A percentile compares a stretch with the other conserved stretches of the same genome.
phyloP scores from a whole-genome alignment of 1,140 invertebrate genomes.

The Maniola jurtina region DNA sequence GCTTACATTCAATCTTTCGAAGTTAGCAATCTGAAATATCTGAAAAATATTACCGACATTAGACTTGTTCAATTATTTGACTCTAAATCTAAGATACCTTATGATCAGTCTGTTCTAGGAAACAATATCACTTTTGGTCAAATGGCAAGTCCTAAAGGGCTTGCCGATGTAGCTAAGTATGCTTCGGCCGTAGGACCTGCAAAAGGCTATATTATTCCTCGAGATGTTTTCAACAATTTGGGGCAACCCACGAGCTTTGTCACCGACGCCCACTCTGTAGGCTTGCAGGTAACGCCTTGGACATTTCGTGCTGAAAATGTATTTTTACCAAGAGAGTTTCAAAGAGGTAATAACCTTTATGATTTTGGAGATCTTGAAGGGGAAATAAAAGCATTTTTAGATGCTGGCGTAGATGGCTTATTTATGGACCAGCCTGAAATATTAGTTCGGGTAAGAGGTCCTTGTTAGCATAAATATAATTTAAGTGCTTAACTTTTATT shows the following conservation, averaged over 20 bases:
- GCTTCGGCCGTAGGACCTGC: slow-evolving; percentile 64
- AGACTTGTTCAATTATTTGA: slow-evolving; percentile 56
- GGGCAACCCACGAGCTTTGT: slow-evolving; percentile 55
- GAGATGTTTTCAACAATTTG: slow-evolving; percentile 47
- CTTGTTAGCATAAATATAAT: slow-evolving; percentile 12
- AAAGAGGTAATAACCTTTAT: slow-evolving; percentile 31
- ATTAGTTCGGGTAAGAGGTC: slow-evolving; percentile 35
- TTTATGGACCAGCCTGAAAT: slow-evolving; percentile 65
- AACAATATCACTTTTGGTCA: slow-evolving; percentile 51
- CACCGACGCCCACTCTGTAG: slow-evolving; percentile 53
- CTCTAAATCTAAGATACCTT: slow-evolving; percentile 42
- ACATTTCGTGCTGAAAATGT: slow-evolving; percentile 66
- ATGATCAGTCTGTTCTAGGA: slow-evolving; percentile 47
- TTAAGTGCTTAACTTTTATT: slow-evolving; percentile 1
- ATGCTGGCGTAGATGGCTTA: slow-evolving; percentile 57
- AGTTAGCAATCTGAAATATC: slow-evolving; percentile 58
- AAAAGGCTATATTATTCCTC: slow-evolving; percentile 63
- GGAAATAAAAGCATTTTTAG: slow-evolving; percentile 51
- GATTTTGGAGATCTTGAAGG: slow-evolving; percentile 50
- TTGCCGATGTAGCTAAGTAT: slow-evolving; percentile 58
- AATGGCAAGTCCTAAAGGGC: slow-evolving; percentile 57
- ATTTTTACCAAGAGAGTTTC: slow-evolving; percentile 55
- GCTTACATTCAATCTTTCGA: slow-evolving; percentile 70
- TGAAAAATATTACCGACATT: slow-evolving; percentile 60
- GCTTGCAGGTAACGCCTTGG: slow-evolving; percentile 64